Evolutionary conservation across 2,797 vertebrate species (phyloP).

Genomic region (Megaceryle alcyon): DNA sequence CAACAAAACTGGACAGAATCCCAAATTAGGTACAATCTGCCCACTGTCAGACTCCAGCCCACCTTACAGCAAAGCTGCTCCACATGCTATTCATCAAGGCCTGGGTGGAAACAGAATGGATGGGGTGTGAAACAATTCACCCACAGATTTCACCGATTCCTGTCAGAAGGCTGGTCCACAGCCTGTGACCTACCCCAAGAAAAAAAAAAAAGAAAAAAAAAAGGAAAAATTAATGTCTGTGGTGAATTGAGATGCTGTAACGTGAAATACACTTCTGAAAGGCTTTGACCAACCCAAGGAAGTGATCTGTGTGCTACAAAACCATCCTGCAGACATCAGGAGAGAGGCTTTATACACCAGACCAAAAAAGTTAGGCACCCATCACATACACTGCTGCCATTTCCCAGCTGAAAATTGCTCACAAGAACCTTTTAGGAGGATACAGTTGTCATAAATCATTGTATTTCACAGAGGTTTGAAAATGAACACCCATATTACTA

Average conservation of each 20-base stretch:
- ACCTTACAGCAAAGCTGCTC: background rate
- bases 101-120: rapidly evolving
- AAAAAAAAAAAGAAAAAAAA: background rate
- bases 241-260: background rate
- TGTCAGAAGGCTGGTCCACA: background rate
- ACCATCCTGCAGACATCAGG: background rate
- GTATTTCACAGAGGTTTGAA: background rate
- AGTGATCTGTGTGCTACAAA: background rate
- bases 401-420: background rate
- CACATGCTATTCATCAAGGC: rapidly evolving
- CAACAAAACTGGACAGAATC: background rate
- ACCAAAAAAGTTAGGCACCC: background rate
- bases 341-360: background rate
- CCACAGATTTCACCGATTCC: background rate
- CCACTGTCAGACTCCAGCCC: background rate
- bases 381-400: background rate
- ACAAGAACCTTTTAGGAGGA: background rate
- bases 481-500: background rate
- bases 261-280: background rate
- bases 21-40: background rate
- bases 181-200: background rate
- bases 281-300: background rate
- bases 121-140: background rate
- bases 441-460: background rate
- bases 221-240: background rate